Evolutionary conservation across 2,888 invertebrate genomes (phyloP), one percentile per base, ranked within the genome.

Genomic region (Muschampia plurimacula): DNA sequence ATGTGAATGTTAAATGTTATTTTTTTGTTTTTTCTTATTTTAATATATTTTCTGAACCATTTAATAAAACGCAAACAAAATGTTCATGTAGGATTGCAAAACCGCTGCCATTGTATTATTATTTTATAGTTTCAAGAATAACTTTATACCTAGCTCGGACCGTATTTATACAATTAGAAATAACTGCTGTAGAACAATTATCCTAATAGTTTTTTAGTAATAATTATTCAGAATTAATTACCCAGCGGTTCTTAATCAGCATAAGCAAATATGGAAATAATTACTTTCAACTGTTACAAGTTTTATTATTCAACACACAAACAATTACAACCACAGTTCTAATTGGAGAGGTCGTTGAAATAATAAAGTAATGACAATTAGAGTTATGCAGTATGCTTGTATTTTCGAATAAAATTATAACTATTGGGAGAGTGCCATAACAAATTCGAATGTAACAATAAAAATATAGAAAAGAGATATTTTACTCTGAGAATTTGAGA

Each of bases 221-320:
- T 4, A 32, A 32, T 32, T 32, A 41, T 41, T 3, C 60, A 60
- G 12, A 62, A 62, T 62, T 32, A 12, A 13, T 36, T 60, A 60
- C 12, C 12, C 36, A 13, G 13, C 12, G 4, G 60, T 36, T 46
- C 44, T 36, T 36, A 60, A 36, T 13, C n/a, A 15, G 39, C 41
- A 9, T 63, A 41, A 41, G 12, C 15, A 3, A 65, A 49, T 49
- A 65, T 46, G 22, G n/a, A 46, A 15, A 32, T 39, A 59, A 67
- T 67, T 63, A 52, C 36, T 63, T 62, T 55, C 49, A 63, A 69
- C 52, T 69, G 52, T 49, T 62, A 63, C 39, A 69, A 52, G n/a
- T 69, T 6, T 55, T 63, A 69, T 28, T 63, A 64, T 69, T 60
- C 60, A 60, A 15, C 60, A 22, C 52, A 39, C 36, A 55, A 62